phyloP scores from a whole-genome alignment of 2,797 vertebrate species.

The Atherinosoma microstoma region DNA sequence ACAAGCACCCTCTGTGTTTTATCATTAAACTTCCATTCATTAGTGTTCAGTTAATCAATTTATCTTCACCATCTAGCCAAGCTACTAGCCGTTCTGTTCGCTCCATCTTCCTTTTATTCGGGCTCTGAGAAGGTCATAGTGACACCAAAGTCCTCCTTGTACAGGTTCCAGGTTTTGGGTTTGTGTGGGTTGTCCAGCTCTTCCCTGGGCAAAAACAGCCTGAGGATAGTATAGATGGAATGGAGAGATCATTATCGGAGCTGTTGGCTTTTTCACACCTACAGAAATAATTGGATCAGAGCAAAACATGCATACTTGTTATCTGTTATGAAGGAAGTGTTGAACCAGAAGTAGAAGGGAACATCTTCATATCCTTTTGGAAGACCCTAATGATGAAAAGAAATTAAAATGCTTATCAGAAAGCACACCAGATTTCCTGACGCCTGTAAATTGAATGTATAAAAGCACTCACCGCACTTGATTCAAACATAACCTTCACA shows the following conservation, averaged over 20 bases:
- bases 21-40: not conserved
- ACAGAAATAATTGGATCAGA: not conserved
- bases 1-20: not conserved
- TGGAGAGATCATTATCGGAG: not conserved
- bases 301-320: conserved; percentile 84
- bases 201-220: conserved; percentile 90
- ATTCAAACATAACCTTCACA: conserved; percentile 94
- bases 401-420: not conserved
- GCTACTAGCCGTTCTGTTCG: not conserved
- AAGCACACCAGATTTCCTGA: not conserved
- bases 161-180: conserved; percentile 91
- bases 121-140: conserved; percentile 87
- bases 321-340: conserved; percentile 91
- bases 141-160: conserved; percentile 90
- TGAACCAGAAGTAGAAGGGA: conserved; percentile 97
- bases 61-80: conserved; percentile 6
- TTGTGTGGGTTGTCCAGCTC: conserved; percentile 97
- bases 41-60: conserved; percentile 28
- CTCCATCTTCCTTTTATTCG: conserved; percentile 51
- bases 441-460: not conserved
- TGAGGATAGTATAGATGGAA: conserved; percentile 60
- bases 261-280: not conserved
- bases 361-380: conserved; percentile 94
- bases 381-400: conserved; percentile 80
- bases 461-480: conserved; percentile 86